Conservation (phyloP, 2,888 invertebrate species). For the Tenthredo livida region DNA sequence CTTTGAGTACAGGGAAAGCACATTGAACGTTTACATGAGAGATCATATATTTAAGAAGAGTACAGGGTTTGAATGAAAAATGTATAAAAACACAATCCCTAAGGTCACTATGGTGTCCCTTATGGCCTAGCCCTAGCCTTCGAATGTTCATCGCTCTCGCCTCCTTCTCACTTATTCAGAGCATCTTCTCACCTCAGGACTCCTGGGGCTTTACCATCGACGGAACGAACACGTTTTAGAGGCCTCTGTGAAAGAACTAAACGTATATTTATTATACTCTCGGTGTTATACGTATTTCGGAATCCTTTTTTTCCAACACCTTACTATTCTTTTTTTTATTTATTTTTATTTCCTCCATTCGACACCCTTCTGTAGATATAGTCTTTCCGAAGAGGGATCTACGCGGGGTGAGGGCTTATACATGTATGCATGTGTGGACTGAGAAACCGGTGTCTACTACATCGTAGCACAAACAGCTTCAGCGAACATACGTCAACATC, state of each 20-base stretch:
- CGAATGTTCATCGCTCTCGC: background rate
- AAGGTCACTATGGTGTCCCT: constrained; percentile 13
- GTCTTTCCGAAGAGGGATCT: background rate
- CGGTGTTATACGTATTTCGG: background rate
- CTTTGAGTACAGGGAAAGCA: background rate
- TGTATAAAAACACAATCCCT: constrained; percentile 10
- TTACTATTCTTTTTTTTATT: background rate
- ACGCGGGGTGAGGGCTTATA: background rate
- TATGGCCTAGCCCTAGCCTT: background rate
- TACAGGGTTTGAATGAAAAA: background rate
- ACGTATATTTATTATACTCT: background rate
- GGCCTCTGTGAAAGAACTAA: background rate
- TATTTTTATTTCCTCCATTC: background rate
- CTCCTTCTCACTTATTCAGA: constrained; percentile 36
- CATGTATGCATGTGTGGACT: constrained; percentile 10
- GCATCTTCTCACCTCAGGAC: constrained; percentile 30
- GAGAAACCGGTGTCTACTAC: background rate
- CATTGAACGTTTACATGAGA: background rate
- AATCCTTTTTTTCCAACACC: background rate
- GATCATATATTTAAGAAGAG: background rate
- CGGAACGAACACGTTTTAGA: background rate
- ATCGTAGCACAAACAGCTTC: constrained; percentile 6
- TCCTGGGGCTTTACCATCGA: constrained; percentile 28
- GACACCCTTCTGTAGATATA: background rate
- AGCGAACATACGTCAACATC: constrained; percentile 29